Evolutionary conservation across 2,797 vertebrate genomes (phyloP), one percentile per base, ranked within the genome.

Genomic region (Urophycis tenuis): DNA sequence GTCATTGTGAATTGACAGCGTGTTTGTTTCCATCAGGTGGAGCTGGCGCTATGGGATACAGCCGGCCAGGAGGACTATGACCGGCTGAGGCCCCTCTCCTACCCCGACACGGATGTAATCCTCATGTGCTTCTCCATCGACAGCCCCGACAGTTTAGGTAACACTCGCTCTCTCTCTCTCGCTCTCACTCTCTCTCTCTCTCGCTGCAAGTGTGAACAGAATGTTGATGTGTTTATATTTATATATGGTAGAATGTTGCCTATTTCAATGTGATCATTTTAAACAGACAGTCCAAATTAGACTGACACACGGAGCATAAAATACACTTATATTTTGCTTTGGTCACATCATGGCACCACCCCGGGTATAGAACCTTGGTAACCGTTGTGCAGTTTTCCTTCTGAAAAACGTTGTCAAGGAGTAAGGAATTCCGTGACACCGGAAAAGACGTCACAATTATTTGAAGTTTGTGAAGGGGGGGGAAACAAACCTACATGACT

Each of bases 81-180:
- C 87, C 85, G 97, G 60, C 91, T 99, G 90, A 92, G 97, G 82
- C 97, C 97, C 10, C 96, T 99, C 81, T 98, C 96, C 0, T 99
- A 99, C 88, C 97, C 97, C 0, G 97, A 99, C 92, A 99, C 97
- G 0, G 97, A 99, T 0, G 96, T 98, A 72, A 99, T 99, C 87
- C 96, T 99, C 83, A 99, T 99, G 97, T 99, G 97, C 87, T 99
- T 99, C 81, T 98, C 97, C 75, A 96, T 99, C 71, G 97, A 99
- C 88, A 99, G 96, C 88, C 97, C 97, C 0, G 97, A 99, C 81
- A 99, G 96, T 90, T 95, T 99, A 74, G 97, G 97, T 98, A 92
- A 90, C 91, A 19, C 53, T 60, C n/a, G n/a, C n/a, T n/a, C n/a
- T n/a, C n/a, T n/a, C n/a, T n/a, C n/a, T n/a, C n/a, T n/a, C n/a